Evolutionary conservation across 2,888 invertebrate genomes (phyloP), one percentile per base, ranked within the genome.

Genomic region (Apamea epomidion): DNA sequence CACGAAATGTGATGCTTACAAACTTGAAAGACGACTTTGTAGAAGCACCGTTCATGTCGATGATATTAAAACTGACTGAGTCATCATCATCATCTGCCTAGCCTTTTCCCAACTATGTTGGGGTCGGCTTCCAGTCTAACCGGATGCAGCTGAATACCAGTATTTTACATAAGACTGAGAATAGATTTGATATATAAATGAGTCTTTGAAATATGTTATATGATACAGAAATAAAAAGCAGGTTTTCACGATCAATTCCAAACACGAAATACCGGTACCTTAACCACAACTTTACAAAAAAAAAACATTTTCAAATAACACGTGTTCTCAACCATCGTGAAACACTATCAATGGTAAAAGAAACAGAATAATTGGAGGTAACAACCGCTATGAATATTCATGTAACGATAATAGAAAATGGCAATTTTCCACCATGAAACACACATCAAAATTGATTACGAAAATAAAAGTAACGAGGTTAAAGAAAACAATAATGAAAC

Each of bases 381-480:
- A 82, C 37, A 72, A 71, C 32, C 29, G 14, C 48, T 45, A 60
- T 64, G 42, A 48, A 72, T 76, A 74, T 84, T 71, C 68, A 74
- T 68, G 32, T 42, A 37, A 37, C 58, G 16, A 71, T 77, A 67
- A 54, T 8, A 70, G 54, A 75, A 78, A 77, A 77, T 25, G 14
- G 32, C 32, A 77, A 85, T 74, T 84, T 84, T 67, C 51, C 10
- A 75, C 48, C 21, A 10, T 58, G n/a, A 48, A 74, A 79, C 51
- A 71, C 21, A 48, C 48, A 68, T 74, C 4, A 67, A 83, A 73
- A 70, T 78, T 79, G 29, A 84, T 54, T 77, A 69, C 16, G 25
- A 78, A 78, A 78, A 69, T 71, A 73, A 76, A 83, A 76, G 74
- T 72, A 81, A 80, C 62, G 37, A 82, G 79, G 82, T 84, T 80